These are phyloP conservation scores for Nixonia krombeini DNA, from an alignment of 1,140 invertebrate species.

Conservation along the genomic window DNA sequence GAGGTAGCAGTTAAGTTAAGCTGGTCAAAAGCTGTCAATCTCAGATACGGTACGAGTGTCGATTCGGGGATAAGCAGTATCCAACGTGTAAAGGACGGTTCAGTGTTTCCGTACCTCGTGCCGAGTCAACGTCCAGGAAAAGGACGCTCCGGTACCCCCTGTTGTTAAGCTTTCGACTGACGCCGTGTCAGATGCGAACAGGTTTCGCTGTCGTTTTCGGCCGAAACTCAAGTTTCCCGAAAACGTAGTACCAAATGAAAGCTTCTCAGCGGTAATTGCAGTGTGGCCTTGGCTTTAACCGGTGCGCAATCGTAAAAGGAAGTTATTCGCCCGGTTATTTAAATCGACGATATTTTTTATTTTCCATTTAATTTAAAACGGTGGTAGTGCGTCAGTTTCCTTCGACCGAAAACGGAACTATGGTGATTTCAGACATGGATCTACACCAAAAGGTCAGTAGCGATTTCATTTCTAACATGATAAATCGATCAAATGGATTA, in stretches of 20 bases:
- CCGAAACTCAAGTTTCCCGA: not conserved
- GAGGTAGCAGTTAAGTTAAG: constrained; percentile 1
- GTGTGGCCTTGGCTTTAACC: too few species aligned
- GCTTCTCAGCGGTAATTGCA: too few species aligned
- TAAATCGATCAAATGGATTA: too few species aligned
- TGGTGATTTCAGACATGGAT: constrained; percentile 25
- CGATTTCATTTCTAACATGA: too few species aligned
- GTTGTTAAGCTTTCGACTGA: not conserved
- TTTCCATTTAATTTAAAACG: too few species aligned
- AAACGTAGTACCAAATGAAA: not conserved
- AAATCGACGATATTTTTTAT: too few species aligned
- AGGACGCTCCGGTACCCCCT: constrained; percentile 1
- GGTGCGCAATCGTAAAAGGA: too few species aligned
- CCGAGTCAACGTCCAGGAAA: constrained; percentile 18
- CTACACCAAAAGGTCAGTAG: constrained; percentile 20
- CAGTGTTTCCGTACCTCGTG: constrained; percentile 13
- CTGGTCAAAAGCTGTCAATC: constrained; percentile 10
- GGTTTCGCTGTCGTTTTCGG: not conserved
- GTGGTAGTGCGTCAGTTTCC: too few species aligned
- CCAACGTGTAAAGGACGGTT: constrained; percentile 1
- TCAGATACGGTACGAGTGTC: not conserved
- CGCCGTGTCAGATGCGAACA: not conserved
- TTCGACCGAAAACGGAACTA: too few species aligned
- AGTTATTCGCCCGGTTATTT: too few species aligned
- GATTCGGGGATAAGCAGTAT: constrained; percentile 11